Percentiles rank a stretch among this genome's conserved stretches.
Conservation (phyloP, 2,113 vertebrate genomes). For the Myrmecobius fasciatus region DNA sequence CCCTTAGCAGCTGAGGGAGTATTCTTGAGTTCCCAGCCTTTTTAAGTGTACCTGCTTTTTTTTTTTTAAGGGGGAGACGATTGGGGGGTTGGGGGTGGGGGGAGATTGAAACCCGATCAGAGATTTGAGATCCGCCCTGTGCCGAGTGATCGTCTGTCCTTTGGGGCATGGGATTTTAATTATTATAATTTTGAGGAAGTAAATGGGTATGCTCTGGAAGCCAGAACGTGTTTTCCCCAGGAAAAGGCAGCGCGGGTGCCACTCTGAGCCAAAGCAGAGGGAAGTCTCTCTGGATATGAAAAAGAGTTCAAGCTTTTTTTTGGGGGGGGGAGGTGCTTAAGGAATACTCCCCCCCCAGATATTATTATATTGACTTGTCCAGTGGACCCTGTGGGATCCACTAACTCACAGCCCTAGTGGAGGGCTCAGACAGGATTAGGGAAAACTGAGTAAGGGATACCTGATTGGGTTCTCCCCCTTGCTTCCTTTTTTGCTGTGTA, state of each 20-base stretch:
- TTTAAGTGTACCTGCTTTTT: conserved; percentile 25
- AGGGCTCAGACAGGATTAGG: not conserved
- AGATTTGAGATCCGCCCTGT: conserved; percentile 63
- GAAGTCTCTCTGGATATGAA: conserved; percentile 44
- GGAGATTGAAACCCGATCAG: not conserved
- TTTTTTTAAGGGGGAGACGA: conserved; percentile 42
- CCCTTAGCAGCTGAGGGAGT: not conserved
- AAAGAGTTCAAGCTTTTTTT: conserved; percentile 43
- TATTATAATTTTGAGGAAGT: conserved; percentile 64
- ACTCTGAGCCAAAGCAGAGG: conserved; percentile 47
- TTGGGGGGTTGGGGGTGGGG: not conserved
- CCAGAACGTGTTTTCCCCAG: conserved; percentile 70
- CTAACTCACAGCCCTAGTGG: not conserved
- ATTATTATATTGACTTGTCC: not conserved
- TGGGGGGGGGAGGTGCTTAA: conserved; percentile 22
- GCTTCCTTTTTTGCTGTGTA: not conserved
- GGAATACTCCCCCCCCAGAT: not conserved
- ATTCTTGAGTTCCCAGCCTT: conserved; percentile 33
- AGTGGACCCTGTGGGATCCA: not conserved
- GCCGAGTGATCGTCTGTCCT: not conserved
- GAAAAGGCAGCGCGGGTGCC: conserved; percentile 75
- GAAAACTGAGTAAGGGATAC: not conserved
- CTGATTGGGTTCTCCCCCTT: not conserved
- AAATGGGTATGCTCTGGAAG: conserved; percentile 43
- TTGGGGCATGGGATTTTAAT: conserved; percentile 18